A percentile compares a stretch with the other conserved stretches of the same genome.
phyloP scores from a whole-genome alignment of 2,797 vertebrate genomes.

The Periophthalmus magnuspinnatus region DNA sequence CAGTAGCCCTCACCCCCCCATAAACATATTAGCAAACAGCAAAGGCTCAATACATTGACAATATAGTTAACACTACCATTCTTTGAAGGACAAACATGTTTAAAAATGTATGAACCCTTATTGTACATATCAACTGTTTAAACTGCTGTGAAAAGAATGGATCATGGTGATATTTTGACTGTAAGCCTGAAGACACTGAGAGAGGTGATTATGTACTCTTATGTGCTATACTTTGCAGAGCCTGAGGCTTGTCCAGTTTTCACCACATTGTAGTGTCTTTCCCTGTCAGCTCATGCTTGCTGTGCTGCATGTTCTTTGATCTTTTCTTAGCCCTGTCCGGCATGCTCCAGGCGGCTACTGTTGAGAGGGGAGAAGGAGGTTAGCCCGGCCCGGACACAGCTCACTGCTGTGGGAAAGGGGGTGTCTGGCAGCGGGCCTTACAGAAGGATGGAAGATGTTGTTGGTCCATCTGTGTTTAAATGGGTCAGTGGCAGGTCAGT shows the following conservation, averaged over 20 bases:
- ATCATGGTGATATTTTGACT: neutral
- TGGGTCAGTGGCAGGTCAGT: conserved; percentile 58
- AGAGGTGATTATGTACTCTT: neutral
- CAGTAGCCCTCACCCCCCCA: conserved; percentile 10
- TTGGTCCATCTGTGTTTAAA: conserved; percentile 39
- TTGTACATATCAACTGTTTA: neutral
- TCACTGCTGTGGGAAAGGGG: conserved; percentile 18
- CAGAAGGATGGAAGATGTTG: conserved; percentile 22
- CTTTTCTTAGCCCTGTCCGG: conserved; percentile 40
- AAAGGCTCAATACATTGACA: conserved; percentile 33
- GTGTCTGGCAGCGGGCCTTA: conserved; percentile 11
- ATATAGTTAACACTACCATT: conserved; percentile 18
- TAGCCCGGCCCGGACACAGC: conserved; percentile 43
- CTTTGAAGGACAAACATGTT: neutral
- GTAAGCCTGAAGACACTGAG: neutral
- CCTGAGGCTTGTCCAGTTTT: conserved; percentile 16
- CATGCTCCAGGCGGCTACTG: conserved; percentile 33
- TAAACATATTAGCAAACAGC: conserved; percentile 21
- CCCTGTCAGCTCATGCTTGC: conserved; percentile 20
- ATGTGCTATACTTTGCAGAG: neutral
- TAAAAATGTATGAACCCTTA: neutral
- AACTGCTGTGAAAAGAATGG: neutral
- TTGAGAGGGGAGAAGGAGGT: conserved; percentile 55
- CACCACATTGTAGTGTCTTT: conserved; percentile 8
- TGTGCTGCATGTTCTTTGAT: conserved; percentile 48